phyloP scores from a whole-genome alignment of 2,113 vertebrate genomes.

The Chionodraco myersi region DNA sequence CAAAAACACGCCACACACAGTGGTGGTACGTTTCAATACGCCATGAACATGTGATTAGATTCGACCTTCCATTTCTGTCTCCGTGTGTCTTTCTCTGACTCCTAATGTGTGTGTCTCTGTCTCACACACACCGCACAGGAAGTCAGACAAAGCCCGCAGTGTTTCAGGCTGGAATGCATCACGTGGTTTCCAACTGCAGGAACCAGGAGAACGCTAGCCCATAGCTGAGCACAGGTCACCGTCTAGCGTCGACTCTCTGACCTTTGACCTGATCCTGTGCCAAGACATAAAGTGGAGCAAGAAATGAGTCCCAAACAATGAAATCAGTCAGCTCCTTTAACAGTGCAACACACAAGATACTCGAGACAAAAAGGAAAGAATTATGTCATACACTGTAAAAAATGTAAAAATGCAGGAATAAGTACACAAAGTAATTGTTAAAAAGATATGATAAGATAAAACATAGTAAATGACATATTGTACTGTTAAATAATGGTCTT shows the following conservation, averaged over 20 bases:
- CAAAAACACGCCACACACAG: not conserved
- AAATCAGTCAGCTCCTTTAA: too few relatives aligned
- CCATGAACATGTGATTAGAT: not conserved
- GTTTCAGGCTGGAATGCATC: constrained; percentile 29
- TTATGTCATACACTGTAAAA: too few relatives aligned
- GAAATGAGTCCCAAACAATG: too few relatives aligned
- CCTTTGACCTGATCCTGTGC: constrained; percentile 3
- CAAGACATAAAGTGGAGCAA: too few relatives aligned
- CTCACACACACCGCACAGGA: constrained; percentile 16
- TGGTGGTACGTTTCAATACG: not conserved
- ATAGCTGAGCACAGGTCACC: constrained; percentile 13
- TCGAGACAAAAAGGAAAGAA: too few relatives aligned
- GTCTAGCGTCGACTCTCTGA: not conserved
- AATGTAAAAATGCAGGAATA: too few relatives aligned
- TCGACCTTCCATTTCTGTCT: not conserved
- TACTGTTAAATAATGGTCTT: not conserved
- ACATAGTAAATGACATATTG: too few relatives aligned
- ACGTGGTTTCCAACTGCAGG: constrained; percentile 32
- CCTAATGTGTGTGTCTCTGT: not conserved
- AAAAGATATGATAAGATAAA: too few relatives aligned
- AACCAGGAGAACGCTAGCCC: constrained; percentile 9
- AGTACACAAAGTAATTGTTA: too few relatives aligned
- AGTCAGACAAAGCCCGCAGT: constrained; percentile 48
- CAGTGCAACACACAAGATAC: too few relatives aligned
- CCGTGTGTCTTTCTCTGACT: not conserved